Base-by-base conservation (phyloP, 2,888 invertebrate genomes). In the Vannuccia rotundouncinata region DNA sequence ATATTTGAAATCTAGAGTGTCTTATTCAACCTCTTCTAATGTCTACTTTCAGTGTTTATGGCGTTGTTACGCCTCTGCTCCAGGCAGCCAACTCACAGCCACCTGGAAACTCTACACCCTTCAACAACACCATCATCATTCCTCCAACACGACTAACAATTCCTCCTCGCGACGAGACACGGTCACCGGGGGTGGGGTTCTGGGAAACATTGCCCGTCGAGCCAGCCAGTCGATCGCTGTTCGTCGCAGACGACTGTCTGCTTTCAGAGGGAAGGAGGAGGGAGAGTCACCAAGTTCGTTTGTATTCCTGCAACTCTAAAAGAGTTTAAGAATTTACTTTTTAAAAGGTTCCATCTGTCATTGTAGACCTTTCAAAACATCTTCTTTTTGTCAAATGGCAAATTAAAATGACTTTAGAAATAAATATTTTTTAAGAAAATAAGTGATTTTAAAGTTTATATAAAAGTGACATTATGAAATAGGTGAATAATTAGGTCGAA, bases 51-150 rank as follows among this genome's bases (percentile, higher is more conserved):
- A 93, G 89, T 93, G 92, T 85, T 87, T 93, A 81, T 93, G 93
- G 93, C 89, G 93, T 82, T 91, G 91, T 83, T 93, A 92, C 87
- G 93, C 93, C 0, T n/a, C 29, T 29, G 92, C 93, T 1, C 93
- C 93, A 85, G 90, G 90, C 83, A 92, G 92, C 87, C 91, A 91
- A 84, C 92, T 92, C 81, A 90, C 91, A 59, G 92, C 92, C 28
- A 93, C 93, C 1, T 93, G 93, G 93, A 91, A 91, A 85, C 91
- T 92, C 82, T 92, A 92, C 87, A 89, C 92, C 83, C 91, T 45
- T 5, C 45, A 45, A 5, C 45, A 45, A 45, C 45, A 76, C 30
- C 76, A 76, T 29, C 76, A 76, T 29, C 74, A 73, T 73, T 28
- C 22, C 25, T 2, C 22, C n/a, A 76, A 76, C 28, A 10, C 2